These are phyloP conservation scores for Hippoglossus stenolepis DNA, from an alignment of 2,113 vertebrate species.

Conservation along the genomic window DNA sequence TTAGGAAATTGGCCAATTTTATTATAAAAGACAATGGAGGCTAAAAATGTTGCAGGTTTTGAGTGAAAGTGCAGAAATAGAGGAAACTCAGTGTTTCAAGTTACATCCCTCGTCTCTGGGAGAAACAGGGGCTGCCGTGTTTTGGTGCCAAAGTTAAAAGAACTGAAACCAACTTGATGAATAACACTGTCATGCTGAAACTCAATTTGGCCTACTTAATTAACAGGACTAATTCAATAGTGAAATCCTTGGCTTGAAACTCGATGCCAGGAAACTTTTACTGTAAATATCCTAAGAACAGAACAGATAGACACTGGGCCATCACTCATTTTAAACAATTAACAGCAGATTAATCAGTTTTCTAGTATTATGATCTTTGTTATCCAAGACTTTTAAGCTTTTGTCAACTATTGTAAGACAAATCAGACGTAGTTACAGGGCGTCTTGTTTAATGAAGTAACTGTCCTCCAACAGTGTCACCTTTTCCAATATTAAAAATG, in stretches of 20 bases:
- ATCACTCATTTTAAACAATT: too few relatives aligned
- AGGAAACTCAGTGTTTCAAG: slow-evolving; percentile 10
- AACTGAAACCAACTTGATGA: slow-evolving; percentile 30
- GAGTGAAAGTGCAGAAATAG: not conserved
- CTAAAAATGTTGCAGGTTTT: not conserved
- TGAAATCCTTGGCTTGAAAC: slow-evolving; percentile 1
- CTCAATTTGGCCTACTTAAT: slow-evolving; percentile 33
- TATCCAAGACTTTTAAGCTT: too few relatives aligned
- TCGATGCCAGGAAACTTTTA: not conserved
- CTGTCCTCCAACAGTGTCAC: too few relatives aligned
- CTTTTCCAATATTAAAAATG: not conserved
- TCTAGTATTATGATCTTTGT: too few relatives aligned
- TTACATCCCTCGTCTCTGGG: not conserved
- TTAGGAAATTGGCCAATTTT: too few relatives aligned
- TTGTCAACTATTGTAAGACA: too few relatives aligned
- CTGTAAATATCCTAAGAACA: not conserved
- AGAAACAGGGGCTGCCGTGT: not conserved
- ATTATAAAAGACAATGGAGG: not conserved
- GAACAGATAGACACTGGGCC: not conserved
- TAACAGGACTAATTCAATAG: slow-evolving; percentile 39
- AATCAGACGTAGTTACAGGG: too few relatives aligned
- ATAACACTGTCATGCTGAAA: slow-evolving; percentile 18
- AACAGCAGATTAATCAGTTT: too few relatives aligned
- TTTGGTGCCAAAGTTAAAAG: not conserved
- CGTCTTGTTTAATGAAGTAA: too few relatives aligned